phyloP scores from a whole-genome alignment of 2,888 invertebrate species.

The Zygaena filipendulae region DNA sequence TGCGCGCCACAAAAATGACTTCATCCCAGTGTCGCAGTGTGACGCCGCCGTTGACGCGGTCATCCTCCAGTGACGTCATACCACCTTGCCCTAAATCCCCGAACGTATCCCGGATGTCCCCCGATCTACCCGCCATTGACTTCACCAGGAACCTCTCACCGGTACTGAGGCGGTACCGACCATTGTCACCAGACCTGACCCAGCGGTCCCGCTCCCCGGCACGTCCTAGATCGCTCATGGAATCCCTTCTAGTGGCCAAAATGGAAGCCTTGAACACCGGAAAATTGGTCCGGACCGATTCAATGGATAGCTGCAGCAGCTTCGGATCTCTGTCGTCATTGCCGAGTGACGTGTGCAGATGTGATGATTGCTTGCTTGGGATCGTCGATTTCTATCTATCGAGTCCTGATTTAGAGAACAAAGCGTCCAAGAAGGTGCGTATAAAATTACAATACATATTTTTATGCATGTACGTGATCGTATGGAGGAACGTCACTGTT shows the following conservation, averaged over 20 bases:
- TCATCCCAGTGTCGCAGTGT: conserved; percentile 60
- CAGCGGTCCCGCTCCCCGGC: conserved; percentile 59
- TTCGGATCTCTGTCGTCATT: conserved; percentile 75
- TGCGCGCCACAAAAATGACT: conserved; percentile 63
- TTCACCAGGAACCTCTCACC: conserved; percentile 51
- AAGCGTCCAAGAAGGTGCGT: conserved; percentile 72
- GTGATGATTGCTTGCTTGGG: conserved; percentile 85
- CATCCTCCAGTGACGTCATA: conserved; percentile 50
- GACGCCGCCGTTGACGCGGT: conserved; percentile 59
- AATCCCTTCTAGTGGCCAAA: conserved; percentile 81
- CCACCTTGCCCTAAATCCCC: conserved; percentile 38
- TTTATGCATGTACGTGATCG: not conserved
- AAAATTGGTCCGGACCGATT: conserved; percentile 76
- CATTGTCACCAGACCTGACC: conserved; percentile 56
- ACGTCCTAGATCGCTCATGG: conserved; percentile 84
- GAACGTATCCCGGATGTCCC: conserved; percentile 45
- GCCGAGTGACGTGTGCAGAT: conserved; percentile 80
- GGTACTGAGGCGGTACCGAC: conserved; percentile 30
- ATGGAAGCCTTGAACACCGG: conserved; percentile 77
- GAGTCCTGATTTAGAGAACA: conserved; percentile 59
- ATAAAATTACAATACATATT: conserved; percentile 3
- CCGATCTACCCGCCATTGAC: conserved; percentile 41
- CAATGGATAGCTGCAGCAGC: conserved; percentile 80
- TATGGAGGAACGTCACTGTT: no score
- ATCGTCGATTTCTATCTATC: conserved; percentile 80